These are phyloP conservation scores for Numenius phaeopus DNA, from an alignment of 2,797 vertebrate species.

Conservation along the genomic window DNA sequence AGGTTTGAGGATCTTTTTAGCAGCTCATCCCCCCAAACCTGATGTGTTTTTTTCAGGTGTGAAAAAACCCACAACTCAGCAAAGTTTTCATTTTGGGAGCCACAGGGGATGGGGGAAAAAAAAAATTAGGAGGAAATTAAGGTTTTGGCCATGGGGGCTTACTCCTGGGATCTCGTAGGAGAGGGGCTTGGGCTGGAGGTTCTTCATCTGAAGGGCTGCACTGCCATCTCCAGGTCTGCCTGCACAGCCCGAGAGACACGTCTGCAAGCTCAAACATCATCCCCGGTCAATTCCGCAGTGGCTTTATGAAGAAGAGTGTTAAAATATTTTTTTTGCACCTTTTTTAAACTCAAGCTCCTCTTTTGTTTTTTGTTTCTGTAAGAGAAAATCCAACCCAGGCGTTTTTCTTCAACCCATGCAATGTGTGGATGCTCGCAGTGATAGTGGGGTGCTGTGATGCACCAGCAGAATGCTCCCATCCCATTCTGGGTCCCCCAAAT, in stretches of 20 bases:
- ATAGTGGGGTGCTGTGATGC: rapidly evolving
- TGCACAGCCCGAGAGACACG: rapidly evolving
- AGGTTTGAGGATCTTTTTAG: not conserved
- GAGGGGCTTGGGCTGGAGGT: not conserved
- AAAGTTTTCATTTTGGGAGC: not conserved
- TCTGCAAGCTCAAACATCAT: not conserved
- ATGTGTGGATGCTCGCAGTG: rapidly evolving
- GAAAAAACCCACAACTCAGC: not conserved
- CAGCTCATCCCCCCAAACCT: not conserved
- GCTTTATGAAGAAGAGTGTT: rapidly evolving
- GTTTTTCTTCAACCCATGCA: not conserved
- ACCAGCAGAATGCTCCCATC: no score
- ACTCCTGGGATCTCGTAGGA: not conserved
- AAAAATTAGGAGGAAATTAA: not conserved
- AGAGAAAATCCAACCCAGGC: not conserved
- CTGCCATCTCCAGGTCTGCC: constrained; percentile 74
- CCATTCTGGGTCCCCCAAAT: not conserved
- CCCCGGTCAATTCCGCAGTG: rapidly evolving
- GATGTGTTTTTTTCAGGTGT: rapidly evolving
- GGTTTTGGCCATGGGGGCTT: not conserved
- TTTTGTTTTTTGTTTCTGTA: not conserved
- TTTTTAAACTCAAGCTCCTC: not conserved
- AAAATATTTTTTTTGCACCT: not conserved
- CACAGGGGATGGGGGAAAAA: rapidly evolving
- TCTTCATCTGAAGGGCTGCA: constrained; percentile 45